Base-by-base conservation (phyloP, 2,888 invertebrate genomes). In the Nomada ruficornis region DNA sequence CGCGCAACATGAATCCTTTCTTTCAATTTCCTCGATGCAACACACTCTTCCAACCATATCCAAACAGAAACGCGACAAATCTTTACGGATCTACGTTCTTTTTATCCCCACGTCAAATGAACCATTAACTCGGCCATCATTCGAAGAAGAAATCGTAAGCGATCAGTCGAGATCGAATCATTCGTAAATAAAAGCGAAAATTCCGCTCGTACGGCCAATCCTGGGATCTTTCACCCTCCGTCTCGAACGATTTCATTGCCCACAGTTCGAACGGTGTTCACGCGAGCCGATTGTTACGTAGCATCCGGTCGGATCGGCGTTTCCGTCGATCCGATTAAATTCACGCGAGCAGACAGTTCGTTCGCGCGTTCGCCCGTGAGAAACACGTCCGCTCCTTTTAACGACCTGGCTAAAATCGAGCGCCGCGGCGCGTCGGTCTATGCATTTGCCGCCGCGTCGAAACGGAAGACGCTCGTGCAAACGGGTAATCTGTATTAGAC, bases 301-400 rank as follows among this genome's bases (percentile, higher is more conserved):
- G 36, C 52, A 52, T 70, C 70, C 70, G 70, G 69, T 26, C n/a
- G 29, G n/a, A 26, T 57, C 57, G 69, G 44, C 47, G 63, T 54
- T 63, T 44, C 54, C 63, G 26, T 15, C 72, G 54, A 72, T 72
- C 72, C 64, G 72, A 72, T 72, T 64, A 72, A 72, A 64, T 64
- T 44, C 63, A 60, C 70, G 59, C 70, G 70, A 59, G 47, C 59
- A 47, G 26, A 29, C 36, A 20, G 20, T 42, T 54, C 36, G 54
- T 68, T 36, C 20, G 57, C 69, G 55, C 50, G 44, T 69, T 36
- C 68, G 23, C 15, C 42, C 55, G 68, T 68, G 69, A 69, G 69
- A 69, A 69, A 57, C 69, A 59, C 69, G 57, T 42, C 26, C 69
- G 4, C 9, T n/a, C 65, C 29, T 36, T 18, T 67, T 36, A 67